A percentile compares a stretch with the other conserved stretches of the same genome.
These are phyloP conservation scores for Phocides pigmalion DNA, from an alignment of 1,140 invertebrate genomes.

Conservation along the genomic window DNA sequence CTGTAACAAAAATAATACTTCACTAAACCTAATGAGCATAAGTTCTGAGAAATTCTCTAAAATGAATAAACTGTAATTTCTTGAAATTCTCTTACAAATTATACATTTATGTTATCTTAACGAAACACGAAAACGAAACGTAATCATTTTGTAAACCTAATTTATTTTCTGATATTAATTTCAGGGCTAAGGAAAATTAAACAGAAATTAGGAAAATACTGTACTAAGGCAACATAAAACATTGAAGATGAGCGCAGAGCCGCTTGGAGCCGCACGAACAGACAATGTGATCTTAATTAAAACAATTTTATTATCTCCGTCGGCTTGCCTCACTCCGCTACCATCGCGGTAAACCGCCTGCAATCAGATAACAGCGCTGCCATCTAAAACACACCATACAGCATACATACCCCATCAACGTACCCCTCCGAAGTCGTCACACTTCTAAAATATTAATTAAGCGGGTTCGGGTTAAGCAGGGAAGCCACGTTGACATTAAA, in stretches of 20 bases:
- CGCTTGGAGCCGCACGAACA: neutral
- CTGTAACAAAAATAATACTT: too few species aligned
- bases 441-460: constrained; percentile 32
- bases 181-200: constrained; percentile 15
- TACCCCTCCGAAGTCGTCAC: constrained; percentile 17
- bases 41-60: too few species aligned
- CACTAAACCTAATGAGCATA: too few species aligned
- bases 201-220: constrained; percentile 19
- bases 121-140: constrained; percentile 1
- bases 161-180: constrained; percentile 15
- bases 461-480: constrained; percentile 1
- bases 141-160: constrained; percentile 5
- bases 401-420: constrained; percentile 5
- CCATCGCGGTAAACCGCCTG: constrained; percentile 8
- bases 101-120: neutral
- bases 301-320: constrained; percentile 30
- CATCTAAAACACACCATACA: constrained; percentile 7
- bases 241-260: constrained; percentile 6
- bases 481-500: constrained; percentile 22
- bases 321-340: neutral
- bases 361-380: constrained; percentile 19
- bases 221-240: constrained; percentile 12
- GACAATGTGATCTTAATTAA: constrained; percentile 28
- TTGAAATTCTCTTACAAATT: constrained; percentile 6
- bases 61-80: too few species aligned